Base-by-base conservation (phyloP, 2,888 invertebrate species). In the Ligdia adustata region DNA sequence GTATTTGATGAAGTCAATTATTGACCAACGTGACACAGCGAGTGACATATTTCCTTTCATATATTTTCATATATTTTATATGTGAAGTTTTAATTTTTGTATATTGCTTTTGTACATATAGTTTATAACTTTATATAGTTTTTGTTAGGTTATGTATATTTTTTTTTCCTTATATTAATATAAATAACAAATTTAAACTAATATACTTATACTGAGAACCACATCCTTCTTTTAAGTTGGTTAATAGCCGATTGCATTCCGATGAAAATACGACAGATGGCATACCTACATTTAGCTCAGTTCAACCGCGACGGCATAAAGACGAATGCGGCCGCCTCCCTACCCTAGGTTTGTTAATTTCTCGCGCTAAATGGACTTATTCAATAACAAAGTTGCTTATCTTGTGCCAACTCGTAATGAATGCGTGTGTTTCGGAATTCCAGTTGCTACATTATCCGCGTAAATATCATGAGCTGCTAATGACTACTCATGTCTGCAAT, bases 331-430 rank as follows among this genome's bases (percentile, higher is more conserved):
- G 43, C 39, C 50, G 42, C 55, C 57, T 44, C 44, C 38, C 55
- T 35, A 51, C 44, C 55, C 64, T 60, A 55, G 56, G 59, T 63
- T 59, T 55, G 64, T 66, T 67, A 56, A 65, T 66, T 66, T 61
- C 56, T 53, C 59, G 52, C 49, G 32, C 68, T 58, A 65, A 72
- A 67, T 66, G 59, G 57, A 69, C 72, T 66, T 70, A 78, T 78
- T 75, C 63, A 77, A 75, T 75, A 75, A 79, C 69, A 64, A 67
- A 66, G 66, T 75, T 67, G 67, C 59, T 68, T 69, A 69, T 75
- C 72, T 70, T 58, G 45, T 32, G 54, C 47, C 56, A 71, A 77
- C 60, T 79, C 80, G 76, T 80, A 79, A 82, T 80, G 70, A 79
- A 74, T 66, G 66, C 67, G 56, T 62, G 60, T 34, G 37, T 48